Conservation (phyloP, 2,797 vertebrate species). For the Gymnoscopelus microlampas region DNA sequence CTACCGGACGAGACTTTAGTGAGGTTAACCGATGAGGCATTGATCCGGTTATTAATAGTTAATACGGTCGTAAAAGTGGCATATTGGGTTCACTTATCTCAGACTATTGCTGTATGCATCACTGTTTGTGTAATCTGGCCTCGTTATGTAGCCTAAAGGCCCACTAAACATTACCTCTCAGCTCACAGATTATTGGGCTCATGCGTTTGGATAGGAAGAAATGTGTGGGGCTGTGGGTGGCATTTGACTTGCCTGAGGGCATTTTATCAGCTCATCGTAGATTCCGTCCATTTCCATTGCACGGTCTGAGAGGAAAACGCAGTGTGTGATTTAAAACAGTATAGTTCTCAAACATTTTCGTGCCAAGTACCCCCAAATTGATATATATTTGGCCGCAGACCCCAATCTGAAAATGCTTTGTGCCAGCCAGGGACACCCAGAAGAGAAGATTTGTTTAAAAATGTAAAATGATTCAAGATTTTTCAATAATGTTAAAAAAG, state of each 20-base stretch:
- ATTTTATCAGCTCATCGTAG: slow-evolving; percentile 27
- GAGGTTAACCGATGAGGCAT: slow-evolving; percentile 65
- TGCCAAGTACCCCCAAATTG: no score
- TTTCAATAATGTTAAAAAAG: no score
- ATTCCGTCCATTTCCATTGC: slow-evolving; percentile 33
- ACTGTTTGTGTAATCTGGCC: slow-evolving; percentile 49
- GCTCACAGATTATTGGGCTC: slow-evolving; percentile 14
- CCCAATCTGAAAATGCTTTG: no score
- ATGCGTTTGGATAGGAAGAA: background rate
- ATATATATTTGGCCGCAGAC: no score
- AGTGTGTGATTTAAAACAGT: slow-evolving; percentile 36
- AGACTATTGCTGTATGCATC: slow-evolving; percentile 61
- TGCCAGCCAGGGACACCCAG: no score
- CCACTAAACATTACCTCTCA: background rate
- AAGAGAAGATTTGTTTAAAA: no score
- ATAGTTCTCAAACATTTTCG: no score
- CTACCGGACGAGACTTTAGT: slow-evolving; percentile 47
- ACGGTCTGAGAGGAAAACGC: slow-evolving; percentile 44
- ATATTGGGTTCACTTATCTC: slow-evolving; percentile 48
- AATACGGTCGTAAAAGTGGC: slow-evolving; percentile 57
- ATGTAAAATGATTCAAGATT: no score
- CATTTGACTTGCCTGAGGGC: slow-evolving; percentile 45
- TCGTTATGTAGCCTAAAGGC: background rate
- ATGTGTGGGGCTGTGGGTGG: background rate
- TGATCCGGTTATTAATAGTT: slow-evolving; percentile 74